Conservation (phyloP, 1,140 invertebrate genomes). For the Danaus melanippus region DNA sequence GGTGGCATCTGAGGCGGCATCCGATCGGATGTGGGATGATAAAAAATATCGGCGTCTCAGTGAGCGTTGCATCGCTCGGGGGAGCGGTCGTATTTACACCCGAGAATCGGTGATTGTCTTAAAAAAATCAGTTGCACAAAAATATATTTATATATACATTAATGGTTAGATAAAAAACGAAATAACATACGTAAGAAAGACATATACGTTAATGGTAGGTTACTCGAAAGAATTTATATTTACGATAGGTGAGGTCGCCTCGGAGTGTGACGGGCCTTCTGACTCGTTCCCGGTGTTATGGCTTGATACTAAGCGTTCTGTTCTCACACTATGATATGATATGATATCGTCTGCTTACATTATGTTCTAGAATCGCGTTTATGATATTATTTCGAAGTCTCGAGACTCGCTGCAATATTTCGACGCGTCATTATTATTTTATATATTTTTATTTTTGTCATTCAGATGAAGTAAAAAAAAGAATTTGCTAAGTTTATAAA, state of each 20-base stretch:
- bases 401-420: conserved; percentile 24
- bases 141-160: conserved; percentile 32
- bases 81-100: neutral
- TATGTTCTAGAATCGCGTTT: conserved; percentile 1
- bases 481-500: conserved; percentile 45
- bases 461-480: conserved; percentile 23
- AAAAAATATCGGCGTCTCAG: neutral
- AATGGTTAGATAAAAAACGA: conserved; percentile 61
- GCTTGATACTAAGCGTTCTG: conserved; percentile 1
- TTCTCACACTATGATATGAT: conserved; percentile 1
- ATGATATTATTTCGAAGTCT: conserved; percentile 1
- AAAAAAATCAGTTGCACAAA: conserved; percentile 36
- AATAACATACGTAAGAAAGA: conserved; percentile 72
- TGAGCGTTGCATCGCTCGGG: conserved; percentile 7
- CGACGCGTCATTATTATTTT: conserved; percentile 18
- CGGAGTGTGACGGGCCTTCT: conserved; percentile 23
- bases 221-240: conserved; percentile 68
- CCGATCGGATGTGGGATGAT: conserved; percentile 7
- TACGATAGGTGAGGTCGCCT: conserved; percentile 31
- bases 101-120: no score
- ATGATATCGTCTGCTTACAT: neutral
- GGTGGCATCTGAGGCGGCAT: conserved; percentile 21
- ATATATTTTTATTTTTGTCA: conserved; percentile 38
- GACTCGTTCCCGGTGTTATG: conserved; percentile 10
- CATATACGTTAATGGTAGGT: conserved; percentile 69